Percentiles rank a stretch among this genome's conserved stretches.
Conservation (phyloP, 1,140 invertebrate species). For the Eriocheir sinensis region DNA sequence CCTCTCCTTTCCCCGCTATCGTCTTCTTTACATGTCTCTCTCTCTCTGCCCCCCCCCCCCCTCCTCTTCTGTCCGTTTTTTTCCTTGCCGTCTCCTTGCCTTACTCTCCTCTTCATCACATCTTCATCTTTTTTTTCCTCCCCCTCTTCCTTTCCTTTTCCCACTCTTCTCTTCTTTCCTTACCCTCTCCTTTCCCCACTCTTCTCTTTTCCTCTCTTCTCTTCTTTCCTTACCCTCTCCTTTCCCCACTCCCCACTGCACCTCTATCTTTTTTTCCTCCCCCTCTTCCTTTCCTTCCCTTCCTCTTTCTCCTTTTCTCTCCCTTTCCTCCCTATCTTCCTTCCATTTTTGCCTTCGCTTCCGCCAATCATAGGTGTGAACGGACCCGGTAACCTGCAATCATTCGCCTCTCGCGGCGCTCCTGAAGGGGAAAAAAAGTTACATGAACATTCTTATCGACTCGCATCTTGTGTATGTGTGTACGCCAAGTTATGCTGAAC, state of each 20-base stretch:
- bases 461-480: too few species aligned
- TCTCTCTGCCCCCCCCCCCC: not conserved
- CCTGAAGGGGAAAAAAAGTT: too few species aligned
- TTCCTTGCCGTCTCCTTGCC: not conserved
- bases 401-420: too few species aligned
- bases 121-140: not conserved
- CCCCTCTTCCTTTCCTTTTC: not conserved
- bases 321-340: not conserved
- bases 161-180: too few species aligned
- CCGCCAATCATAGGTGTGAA: too few species aligned
- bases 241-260: not conserved
- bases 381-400: too few species aligned
- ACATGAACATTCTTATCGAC: too few species aligned
- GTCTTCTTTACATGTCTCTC: not conserved
- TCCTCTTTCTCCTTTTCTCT: conserved; percentile 24
- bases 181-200: not conserved
- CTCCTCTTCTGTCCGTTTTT: not conserved
- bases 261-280: not conserved
- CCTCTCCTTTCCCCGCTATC: not conserved
- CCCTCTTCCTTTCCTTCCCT: not conserved
- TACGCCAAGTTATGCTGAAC: too few species aligned
- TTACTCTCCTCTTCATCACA: not conserved
- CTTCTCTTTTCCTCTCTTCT: conserved; percentile 7
- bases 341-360: not conserved
- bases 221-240: too few species aligned